phyloP scores from a whole-genome alignment of 2,888 invertebrate species.

The Corbicula japonica region DNA sequence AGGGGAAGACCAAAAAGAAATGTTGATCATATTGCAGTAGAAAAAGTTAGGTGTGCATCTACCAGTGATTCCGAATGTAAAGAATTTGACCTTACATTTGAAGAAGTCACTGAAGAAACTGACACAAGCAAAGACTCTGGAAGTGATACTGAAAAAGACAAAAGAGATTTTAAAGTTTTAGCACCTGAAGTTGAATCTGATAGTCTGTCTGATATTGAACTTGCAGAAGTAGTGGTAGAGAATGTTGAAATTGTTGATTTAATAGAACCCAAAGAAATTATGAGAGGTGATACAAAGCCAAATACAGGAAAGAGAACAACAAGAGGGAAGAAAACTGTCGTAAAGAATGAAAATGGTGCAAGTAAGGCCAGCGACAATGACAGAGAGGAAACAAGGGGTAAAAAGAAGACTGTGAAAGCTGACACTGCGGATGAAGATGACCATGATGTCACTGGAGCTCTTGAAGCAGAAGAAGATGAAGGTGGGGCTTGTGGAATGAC shows the following conservation, averaged over 20 bases:
- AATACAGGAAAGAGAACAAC: slow-evolving; percentile 11
- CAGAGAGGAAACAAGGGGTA: not conserved
- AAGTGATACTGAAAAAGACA: too few species aligned
- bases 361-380: not conserved
- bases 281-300: slow-evolving; percentile 55
- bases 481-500: slow-evolving; percentile 12
- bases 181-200: slow-evolving; percentile 13
- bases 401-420: not conserved
- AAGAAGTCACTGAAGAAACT: too few species aligned
- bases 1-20: slow-evolving; percentile 10
- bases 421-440: not conserved
- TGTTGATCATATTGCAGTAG: too few species aligned
- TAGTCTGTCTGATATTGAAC: too few species aligned
- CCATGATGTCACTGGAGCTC: not conserved
- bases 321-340: slow-evolving; percentile 1
- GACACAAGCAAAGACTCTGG: too few species aligned
- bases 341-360: slow-evolving; percentile 1
- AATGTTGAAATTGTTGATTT: not conserved
- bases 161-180: too few species aligned
- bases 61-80: too few species aligned
- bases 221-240: slow-evolving; percentile 14
- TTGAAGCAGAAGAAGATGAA: slow-evolving; percentile 7
- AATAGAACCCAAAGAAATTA: slow-evolving; percentile 59
- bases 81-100: too few species aligned
- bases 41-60: too few species aligned